Conservation (phyloP, 2,113 vertebrate species). For the Ophiodon elongatus region DNA sequence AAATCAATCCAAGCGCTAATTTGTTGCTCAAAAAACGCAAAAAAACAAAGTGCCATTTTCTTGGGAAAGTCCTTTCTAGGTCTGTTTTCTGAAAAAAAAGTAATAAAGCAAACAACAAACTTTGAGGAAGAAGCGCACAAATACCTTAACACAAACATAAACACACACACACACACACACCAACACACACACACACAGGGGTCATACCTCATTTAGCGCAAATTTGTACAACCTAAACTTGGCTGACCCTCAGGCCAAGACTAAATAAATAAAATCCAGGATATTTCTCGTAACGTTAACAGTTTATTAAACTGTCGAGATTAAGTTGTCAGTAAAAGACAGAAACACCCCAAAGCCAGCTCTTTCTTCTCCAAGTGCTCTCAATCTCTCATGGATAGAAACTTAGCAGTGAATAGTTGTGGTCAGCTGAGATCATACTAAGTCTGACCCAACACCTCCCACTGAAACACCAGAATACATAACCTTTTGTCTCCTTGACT, state of each 20-base stretch:
- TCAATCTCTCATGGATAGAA: conserved; percentile 2
- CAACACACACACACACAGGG: not conserved
- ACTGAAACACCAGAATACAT: conserved; percentile 1
- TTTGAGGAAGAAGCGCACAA: not conserved
- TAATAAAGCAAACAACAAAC: not conserved
- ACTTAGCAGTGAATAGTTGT: conserved; percentile 43
- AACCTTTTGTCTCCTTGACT: conserved; percentile 19
- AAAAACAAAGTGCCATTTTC: not conserved
- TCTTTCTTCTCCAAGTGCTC: not conserved
- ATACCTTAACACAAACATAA: not conserved
- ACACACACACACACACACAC: conserved; percentile 1
- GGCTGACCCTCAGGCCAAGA: conserved; percentile 10
- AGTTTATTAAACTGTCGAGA: not conserved
- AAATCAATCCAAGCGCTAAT: not conserved
- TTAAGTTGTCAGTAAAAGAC: not conserved
- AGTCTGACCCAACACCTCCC: conserved; percentile 37
- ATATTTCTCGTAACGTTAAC: not conserved
- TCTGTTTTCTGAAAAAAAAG: not conserved
- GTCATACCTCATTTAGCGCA: conserved; percentile 18
- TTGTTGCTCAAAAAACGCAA: not conserved
- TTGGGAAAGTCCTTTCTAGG: not conserved
- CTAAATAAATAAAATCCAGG: conserved; percentile 19
- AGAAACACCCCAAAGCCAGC: not conserved
- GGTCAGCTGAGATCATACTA: conserved; percentile 37
- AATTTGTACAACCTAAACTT: conserved; percentile 31